Evolutionary conservation across 2,888 invertebrate species (phyloP).

Genomic region (Digitonthophagus gazella): DNA sequence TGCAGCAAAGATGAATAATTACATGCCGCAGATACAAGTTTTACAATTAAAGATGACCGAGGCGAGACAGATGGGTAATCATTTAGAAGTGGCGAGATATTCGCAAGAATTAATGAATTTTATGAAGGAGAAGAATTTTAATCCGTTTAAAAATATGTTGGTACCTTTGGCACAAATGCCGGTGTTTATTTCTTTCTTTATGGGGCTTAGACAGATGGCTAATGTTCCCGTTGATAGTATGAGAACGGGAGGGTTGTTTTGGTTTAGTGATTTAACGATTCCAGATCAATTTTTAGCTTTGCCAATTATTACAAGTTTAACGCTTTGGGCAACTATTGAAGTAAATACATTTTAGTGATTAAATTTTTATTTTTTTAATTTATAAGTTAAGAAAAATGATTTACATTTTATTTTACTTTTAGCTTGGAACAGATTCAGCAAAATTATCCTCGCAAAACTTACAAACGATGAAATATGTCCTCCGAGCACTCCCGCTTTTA

Average conservation of each 20-base stretch:
- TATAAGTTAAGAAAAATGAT: not conserved
- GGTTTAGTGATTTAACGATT: constrained; percentile 91
- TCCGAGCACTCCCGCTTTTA: constrained; percentile 73
- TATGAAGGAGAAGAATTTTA: constrained; percentile 79
- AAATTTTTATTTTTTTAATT: not conserved
- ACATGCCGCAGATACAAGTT: constrained; percentile 80
- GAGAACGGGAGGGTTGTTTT: constrained; percentile 81
- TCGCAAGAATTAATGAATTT: constrained; percentile 76
- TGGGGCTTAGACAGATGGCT: constrained; percentile 85
- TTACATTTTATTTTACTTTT: constrained; percentile 20
- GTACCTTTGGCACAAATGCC: constrained; percentile 79
- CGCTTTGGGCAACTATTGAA: constrained; percentile 80
- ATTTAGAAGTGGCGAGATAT: constrained; percentile 71
- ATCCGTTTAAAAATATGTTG: constrained; percentile 75
- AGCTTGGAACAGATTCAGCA: constrained; percentile 75
- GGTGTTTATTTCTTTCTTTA: constrained; percentile 88
- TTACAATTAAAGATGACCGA: constrained; percentile 83
- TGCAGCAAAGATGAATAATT: constrained; percentile 76
- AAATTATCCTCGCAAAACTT: constrained; percentile 65
- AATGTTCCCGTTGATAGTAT: constrained; percentile 89
- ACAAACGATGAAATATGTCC: constrained; percentile 69
- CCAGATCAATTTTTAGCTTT: constrained; percentile 86
- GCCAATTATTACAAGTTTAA: constrained; percentile 80
- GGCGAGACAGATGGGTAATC: constrained; percentile 81
- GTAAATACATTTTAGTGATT: constrained; percentile 42